A percentile compares a stretch with the other conserved stretches of the same genome.
phyloP scores from a whole-genome alignment of 2,888 invertebrate species.

The Drosophila merina region DNA sequence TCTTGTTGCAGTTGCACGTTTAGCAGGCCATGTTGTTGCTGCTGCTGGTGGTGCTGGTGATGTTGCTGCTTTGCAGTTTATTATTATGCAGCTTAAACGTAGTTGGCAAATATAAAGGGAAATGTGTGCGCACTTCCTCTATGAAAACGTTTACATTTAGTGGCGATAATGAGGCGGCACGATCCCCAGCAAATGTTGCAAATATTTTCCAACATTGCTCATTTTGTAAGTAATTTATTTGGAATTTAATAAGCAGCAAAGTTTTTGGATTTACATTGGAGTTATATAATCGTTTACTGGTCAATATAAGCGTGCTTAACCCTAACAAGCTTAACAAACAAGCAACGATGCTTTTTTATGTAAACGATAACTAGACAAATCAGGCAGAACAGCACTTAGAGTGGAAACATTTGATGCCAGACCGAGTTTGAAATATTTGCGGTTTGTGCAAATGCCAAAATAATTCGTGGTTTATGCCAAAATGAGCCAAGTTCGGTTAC shows the following conservation, averaged over 20 bases:
- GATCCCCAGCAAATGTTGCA: not conserved
- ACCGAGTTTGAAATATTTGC: slow-evolving; percentile 44
- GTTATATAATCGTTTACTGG: not conserved
- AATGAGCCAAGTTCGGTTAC: slow-evolving; percentile 18
- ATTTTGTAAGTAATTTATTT: slow-evolving; percentile 2
- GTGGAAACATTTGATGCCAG: slow-evolving; percentile 22
- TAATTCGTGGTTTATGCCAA: slow-evolving; percentile 38
- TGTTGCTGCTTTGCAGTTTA: slow-evolving; percentile 49
- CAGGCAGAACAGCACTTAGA: slow-evolving; percentile 25
- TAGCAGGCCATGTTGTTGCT: slow-evolving; percentile 30
- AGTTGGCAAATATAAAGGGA: slow-evolving; percentile 30
- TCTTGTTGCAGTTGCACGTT: slow-evolving; percentile 42
- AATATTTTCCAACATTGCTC: slow-evolving; percentile 9
- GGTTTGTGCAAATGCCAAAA: slow-evolving; percentile 36
- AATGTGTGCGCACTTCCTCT: slow-evolving; percentile 27
- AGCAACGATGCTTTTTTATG: not conserved
- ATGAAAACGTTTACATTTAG: slow-evolving; percentile 40
- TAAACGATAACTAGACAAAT: slow-evolving; percentile 45
- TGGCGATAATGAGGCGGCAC: slow-evolving; percentile 32
- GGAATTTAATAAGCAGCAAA: slow-evolving; percentile 1
- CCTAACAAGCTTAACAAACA: too few relatives aligned
- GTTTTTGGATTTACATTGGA: not conserved
- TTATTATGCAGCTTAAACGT: slow-evolving; percentile 53
- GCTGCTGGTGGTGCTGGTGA: slow-evolving; percentile 8
- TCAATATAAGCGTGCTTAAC: not conserved